These are phyloP conservation scores for Rhea pennata DNA, from an alignment of 2,113 vertebrate species.

Conservation along the genomic window DNA sequence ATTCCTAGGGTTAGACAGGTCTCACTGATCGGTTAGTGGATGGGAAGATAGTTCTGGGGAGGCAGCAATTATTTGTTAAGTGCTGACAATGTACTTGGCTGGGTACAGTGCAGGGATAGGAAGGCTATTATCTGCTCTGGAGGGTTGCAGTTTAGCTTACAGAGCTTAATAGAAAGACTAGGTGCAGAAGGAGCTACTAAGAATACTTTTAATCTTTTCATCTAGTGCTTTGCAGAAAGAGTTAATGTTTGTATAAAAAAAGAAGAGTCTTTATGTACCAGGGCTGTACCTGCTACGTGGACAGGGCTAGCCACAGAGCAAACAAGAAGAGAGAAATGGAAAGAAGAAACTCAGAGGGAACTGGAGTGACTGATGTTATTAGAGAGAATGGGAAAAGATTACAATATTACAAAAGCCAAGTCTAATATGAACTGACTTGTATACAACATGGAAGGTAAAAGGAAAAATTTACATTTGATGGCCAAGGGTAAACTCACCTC, in stretches of 20 bases:
- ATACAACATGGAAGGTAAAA: background rate
- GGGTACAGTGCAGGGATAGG: background rate
- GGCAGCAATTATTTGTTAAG: background rate
- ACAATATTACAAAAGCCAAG: background rate
- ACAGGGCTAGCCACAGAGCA: background rate
- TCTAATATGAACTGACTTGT: background rate
- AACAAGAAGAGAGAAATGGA: background rate
- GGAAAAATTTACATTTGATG: background rate
- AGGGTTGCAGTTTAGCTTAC: background rate
- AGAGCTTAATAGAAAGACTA: background rate
- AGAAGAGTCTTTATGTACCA: background rate
- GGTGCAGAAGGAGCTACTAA: background rate
- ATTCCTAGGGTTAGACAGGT: background rate
- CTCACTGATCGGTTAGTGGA: background rate
- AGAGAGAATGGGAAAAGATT: background rate
- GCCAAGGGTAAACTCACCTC: background rate
- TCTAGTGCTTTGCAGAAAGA: background rate
- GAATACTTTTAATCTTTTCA: background rate
- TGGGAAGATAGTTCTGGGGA: background rate
- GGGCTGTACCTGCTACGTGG: background rate
- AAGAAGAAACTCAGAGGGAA: background rate
- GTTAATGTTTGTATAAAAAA: background rate
- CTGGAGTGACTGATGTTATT: background rate
- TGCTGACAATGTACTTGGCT: background rate
- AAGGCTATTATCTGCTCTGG: conserved; percentile 7